Conservation (phyloP, 2,113 vertebrate genomes). For the Rattus rattus region DNA sequence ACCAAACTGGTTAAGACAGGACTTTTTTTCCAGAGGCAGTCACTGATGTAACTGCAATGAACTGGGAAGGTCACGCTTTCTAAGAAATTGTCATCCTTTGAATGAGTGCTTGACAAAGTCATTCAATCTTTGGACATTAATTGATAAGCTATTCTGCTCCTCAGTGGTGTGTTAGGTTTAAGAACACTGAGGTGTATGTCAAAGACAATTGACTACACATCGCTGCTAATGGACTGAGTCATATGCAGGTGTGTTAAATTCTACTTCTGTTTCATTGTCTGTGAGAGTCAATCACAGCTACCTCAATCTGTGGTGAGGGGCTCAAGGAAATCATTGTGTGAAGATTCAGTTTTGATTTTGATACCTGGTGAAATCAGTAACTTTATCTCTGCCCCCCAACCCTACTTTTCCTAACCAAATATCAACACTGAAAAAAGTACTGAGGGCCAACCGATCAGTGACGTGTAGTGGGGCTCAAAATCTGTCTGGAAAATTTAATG, state of each 20-base stretch:
- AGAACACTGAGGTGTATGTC: slow-evolving; percentile 1
- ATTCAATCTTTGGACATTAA: slow-evolving; percentile 41
- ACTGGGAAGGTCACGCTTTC: slow-evolving; percentile 4
- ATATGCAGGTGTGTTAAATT: background rate
- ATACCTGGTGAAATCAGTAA: background rate
- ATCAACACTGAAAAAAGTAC: background rate
- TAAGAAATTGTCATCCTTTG: background rate
- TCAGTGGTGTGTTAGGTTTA: background rate
- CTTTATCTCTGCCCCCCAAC: background rate
- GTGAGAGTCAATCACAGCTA: background rate
- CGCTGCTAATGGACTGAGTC: background rate
- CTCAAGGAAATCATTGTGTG: background rate
- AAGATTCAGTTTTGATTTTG: background rate
- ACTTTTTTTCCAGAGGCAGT: background rate
- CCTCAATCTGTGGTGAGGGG: background rate
- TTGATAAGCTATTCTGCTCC: background rate
- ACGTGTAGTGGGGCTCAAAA: background rate
- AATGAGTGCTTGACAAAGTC: slow-evolving; percentile 26
- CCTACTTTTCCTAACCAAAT: background rate
- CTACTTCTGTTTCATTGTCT: background rate
- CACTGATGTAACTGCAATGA: slow-evolving; percentile 1
- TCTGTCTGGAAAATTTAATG: background rate
- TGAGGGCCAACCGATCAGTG: background rate
- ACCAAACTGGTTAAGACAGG: slow-evolving; percentile 7
- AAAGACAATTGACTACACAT: background rate